Evolutionary conservation across 1,140 invertebrate species (phyloP).

Genomic region (Diachasmimorpha longicaudata): DNA sequence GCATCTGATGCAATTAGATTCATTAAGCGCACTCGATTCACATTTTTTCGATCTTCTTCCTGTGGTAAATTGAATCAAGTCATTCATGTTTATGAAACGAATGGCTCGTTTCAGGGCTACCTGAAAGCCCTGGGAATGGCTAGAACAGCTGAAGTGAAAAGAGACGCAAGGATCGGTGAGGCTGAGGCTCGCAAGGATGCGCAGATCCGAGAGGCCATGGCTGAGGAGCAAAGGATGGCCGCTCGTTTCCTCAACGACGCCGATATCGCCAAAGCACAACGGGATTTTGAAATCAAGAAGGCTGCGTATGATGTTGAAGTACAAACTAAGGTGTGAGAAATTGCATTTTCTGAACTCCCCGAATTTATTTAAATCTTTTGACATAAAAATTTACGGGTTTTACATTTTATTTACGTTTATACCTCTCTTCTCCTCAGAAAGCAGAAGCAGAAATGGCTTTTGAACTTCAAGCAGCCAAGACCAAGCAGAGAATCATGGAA

Average conservation of each 20-base stretch:
- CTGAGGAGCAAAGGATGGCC: slow-evolving; percentile 95
- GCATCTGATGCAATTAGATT: neutral
- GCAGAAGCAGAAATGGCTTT: slow-evolving; percentile 96
- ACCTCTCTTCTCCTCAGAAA: slow-evolving; percentile 63
- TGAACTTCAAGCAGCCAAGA: slow-evolving; percentile 93
- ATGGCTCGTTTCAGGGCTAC: slow-evolving; percentile 77
- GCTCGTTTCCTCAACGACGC: slow-evolving; percentile 90
- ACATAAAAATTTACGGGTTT: too few species aligned
- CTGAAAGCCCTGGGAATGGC: slow-evolving; percentile 95
- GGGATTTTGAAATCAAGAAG: slow-evolving; percentile 97
- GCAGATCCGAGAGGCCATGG: slow-evolving; percentile 91
- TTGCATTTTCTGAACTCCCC: neutral
- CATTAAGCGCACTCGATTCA: neutral
- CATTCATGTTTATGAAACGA: neutral
- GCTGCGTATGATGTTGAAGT: slow-evolving; percentile 97
- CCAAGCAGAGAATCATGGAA: slow-evolving; percentile 94
- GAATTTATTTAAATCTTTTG: too few species aligned
- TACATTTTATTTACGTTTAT: too few species aligned
- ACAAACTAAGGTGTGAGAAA: slow-evolving; percentile 79
- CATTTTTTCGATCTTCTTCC: neutral
- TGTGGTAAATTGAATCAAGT: neutral
- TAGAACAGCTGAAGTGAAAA: slow-evolving; percentile 94
- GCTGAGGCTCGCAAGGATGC: slow-evolving; percentile 90
- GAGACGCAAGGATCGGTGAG: slow-evolving; percentile 95
- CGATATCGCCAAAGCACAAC: slow-evolving; percentile 93